Evolutionary conservation across 2,888 invertebrate species (phyloP).

Genomic region (Petrolisthes manimaculis): DNA sequence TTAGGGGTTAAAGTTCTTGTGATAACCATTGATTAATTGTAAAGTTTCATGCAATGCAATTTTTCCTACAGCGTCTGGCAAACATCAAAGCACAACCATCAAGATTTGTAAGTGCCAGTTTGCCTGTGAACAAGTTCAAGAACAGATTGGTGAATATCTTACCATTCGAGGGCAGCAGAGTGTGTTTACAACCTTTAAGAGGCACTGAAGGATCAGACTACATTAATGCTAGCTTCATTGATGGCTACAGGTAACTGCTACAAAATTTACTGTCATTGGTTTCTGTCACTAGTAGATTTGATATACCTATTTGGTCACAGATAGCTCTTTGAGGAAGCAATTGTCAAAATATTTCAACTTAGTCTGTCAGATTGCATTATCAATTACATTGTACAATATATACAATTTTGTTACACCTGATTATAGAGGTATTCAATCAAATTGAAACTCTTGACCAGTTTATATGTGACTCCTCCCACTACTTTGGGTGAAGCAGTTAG

Average conservation of each 20-base stretch:
- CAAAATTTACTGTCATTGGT: too few relatives aligned
- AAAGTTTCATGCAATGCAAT: constrained; percentile 37
- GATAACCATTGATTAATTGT: neutral
- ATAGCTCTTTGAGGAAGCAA: too few relatives aligned
- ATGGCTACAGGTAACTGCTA: constrained; percentile 81
- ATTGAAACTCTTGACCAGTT: too few relatives aligned
- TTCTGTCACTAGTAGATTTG: too few relatives aligned
- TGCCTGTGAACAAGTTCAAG: constrained; percentile 97
- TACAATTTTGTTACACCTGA: too few relatives aligned
- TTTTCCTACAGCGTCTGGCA: constrained; percentile 80
- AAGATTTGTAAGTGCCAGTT: constrained; percentile 93
- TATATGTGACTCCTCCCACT: too few relatives aligned
- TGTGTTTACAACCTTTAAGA: constrained; percentile 90
- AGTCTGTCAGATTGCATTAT: too few relatives aligned
- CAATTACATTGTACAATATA: too few relatives aligned
- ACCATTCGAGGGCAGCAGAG: constrained; percentile 95
- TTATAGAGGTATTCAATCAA: too few relatives aligned
- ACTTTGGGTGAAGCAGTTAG: too few relatives aligned
- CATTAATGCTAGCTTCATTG: constrained; percentile 98
- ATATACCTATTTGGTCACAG: too few relatives aligned
- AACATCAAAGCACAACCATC: constrained; percentile 94
- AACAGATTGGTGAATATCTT: constrained; percentile 97
- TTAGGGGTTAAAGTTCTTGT: neutral
- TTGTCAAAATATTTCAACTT: too few relatives aligned
- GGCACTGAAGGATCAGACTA: constrained; percentile 84